Conservation (phyloP, 2,888 invertebrate genomes). For the Myopa tessellatipennis region DNA sequence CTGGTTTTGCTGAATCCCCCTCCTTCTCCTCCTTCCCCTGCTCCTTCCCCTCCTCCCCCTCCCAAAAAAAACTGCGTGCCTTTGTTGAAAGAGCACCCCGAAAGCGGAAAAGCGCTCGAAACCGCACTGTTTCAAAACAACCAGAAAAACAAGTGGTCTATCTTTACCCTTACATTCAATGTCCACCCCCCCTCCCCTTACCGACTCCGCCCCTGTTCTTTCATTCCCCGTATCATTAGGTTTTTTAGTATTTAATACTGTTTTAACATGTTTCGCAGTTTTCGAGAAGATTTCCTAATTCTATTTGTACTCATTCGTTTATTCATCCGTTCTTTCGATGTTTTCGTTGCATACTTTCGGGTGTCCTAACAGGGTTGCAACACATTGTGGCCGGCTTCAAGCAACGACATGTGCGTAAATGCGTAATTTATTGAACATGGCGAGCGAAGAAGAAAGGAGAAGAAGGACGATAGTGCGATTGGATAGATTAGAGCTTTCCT, state of each 20-base stretch:
- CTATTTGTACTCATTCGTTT: slow-evolving; percentile 51
- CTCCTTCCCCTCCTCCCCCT: too few species aligned
- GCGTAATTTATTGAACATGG: slow-evolving; percentile 24
- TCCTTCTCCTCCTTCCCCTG: too few species aligned
- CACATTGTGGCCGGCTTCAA: background rate
- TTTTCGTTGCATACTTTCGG: slow-evolving; percentile 25
- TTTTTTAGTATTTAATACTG: slow-evolving; percentile 46
- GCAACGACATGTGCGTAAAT: slow-evolving; percentile 28
- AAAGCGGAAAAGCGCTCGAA: slow-evolving; percentile 48
- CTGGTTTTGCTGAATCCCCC: background rate
- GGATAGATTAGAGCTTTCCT: background rate
- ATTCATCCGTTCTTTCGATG: background rate
- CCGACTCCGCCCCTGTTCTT: slow-evolving; percentile 32
- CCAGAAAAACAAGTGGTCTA: slow-evolving; percentile 51
- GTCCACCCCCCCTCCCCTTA: background rate
- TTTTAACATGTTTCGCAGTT: slow-evolving; percentile 63
- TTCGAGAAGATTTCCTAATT: slow-evolving; percentile 64
- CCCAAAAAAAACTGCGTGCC: too few species aligned
- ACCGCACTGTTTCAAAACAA: slow-evolving; percentile 64
- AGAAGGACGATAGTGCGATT: background rate
- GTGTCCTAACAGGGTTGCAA: slow-evolving; percentile 23
- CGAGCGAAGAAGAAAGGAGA: background rate
- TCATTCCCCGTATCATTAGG: slow-evolving; percentile 3
- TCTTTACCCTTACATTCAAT: background rate
- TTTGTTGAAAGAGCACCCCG: too few species aligned